Evolutionary conservation across 2,888 invertebrate genomes (phyloP).

Genomic region (Sericinus montela): DNA sequence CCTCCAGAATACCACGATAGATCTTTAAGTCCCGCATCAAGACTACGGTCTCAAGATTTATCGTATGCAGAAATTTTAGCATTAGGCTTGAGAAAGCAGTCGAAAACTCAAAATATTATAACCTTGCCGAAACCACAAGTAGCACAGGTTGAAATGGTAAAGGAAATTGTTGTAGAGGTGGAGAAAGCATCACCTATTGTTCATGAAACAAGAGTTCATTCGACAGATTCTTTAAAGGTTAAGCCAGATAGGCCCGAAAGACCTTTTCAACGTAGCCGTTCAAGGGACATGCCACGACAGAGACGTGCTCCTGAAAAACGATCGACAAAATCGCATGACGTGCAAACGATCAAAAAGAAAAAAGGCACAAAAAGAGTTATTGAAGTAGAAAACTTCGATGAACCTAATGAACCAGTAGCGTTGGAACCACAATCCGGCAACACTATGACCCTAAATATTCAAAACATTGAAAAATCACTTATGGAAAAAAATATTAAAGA

Average conservation of each 20-base stretch:
- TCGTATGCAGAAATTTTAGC: conserved; percentile 87
- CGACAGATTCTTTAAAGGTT: conserved; percentile 24
- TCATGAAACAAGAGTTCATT: conserved; percentile 34
- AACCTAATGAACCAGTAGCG: conserved; percentile 30
- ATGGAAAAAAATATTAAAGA: conserved; percentile 29
- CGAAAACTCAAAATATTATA: conserved; percentile 41
- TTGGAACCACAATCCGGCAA: conserved; percentile 10
- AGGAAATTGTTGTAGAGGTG: conserved; percentile 52
- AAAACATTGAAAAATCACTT: conserved; percentile 19
- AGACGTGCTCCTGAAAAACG: conserved; percentile 61
- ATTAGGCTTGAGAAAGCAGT: conserved; percentile 77
- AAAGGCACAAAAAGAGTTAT: conserved; percentile 57
- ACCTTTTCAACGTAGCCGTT: conserved; percentile 52
- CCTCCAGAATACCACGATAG: conserved; percentile 36
- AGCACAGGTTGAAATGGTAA: conserved; percentile 58
- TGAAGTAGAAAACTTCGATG: conserved; percentile 67
- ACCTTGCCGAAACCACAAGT: conserved; percentile 58
- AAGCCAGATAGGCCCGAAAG: conserved; percentile 33
- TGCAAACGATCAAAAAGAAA: conserved; percentile 56
- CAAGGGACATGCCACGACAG: conserved; percentile 61
- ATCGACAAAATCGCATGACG: conserved; percentile 52
- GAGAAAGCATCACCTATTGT: conserved; percentile 39
- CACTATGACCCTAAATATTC: neutral
- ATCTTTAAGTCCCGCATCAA: conserved; percentile 43
- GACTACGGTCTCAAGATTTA: conserved; percentile 78